Base-by-base conservation (phyloP, 2,113 vertebrate genomes). In the Drymodes brunneopygia region DNA sequence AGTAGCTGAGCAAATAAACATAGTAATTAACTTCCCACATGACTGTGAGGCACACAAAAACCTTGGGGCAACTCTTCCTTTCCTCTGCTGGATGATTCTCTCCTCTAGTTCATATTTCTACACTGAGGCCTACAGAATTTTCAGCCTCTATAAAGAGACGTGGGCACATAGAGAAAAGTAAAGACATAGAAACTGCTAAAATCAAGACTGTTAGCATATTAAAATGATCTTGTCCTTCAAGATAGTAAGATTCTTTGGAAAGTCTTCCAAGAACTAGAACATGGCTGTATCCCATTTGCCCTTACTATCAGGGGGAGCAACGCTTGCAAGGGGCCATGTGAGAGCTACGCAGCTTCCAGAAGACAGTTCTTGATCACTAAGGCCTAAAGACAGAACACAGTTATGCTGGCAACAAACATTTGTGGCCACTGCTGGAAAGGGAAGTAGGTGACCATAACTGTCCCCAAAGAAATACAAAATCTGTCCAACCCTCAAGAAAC, bases 1-100 rank as follows among this genome's bases (percentile, higher is more conserved):
- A 90, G 24, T 16, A 83, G 15, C 19, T 56, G 22, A 86, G 24
- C 17, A 90, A 93, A 57, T 54, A 92, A 85, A 92, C 29, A 58
- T 10, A 14, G 11, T 29, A 79, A 72, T 44, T 88, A 27, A n/a
- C 56, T 44, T 83, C 15, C 44, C 69, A 54, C 35, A 44, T 44
- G 35, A 58, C 64, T 42, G 12, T n/a, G 17, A 50, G 29, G 60
- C 50, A 83, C 58, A 81, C 20, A 42, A 94, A 67, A 81, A 56
- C 19, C 36, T 50, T 5, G 5, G 31, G 11, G n/a, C 22, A 81
- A 15, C 51, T 67, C n/a, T 58, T 62, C 44, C 48, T 87, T 77
- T 86, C 33, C 33, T 71, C 44, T 42, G 24, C 27, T 5, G n/a
- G 11, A 15, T 1, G 3, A 61, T 53, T 74, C 51, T 67, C 91